phyloP scores from a whole-genome alignment of 53 echinoderm and acorn worm species.

The Luidia sarsii region DNA sequence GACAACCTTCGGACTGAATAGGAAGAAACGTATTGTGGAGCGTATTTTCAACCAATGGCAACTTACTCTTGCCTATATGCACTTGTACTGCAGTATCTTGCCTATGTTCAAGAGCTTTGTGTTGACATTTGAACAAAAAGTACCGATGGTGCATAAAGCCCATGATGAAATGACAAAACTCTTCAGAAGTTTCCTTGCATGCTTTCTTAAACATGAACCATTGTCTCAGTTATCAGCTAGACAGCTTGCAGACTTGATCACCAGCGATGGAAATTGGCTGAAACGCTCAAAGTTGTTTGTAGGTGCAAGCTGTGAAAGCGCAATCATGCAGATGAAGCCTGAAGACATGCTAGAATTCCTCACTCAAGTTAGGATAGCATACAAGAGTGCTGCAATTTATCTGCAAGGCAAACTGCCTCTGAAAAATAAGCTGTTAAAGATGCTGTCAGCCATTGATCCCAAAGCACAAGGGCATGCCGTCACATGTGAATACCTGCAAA shows the following conservation, averaged over 20 bases:
- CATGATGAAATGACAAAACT: constrained; percentile 57
- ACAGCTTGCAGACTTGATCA: background rate
- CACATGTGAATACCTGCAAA: constrained; percentile 35
- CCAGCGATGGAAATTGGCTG: constrained; percentile 19
- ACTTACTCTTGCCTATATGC: too few relatives aligned
- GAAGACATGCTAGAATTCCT: constrained; percentile 23
- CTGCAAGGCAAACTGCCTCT: constrained; percentile 46
- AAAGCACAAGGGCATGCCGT: constrained; percentile 45
- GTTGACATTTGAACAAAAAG: constrained; percentile 62
- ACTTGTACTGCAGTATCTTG: constrained; percentile 52
- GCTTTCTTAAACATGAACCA: constrained; percentile 64
- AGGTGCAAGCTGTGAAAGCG: constrained; percentile 20
- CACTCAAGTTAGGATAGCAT: constrained; percentile 39
- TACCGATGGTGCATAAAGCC: constrained; percentile 60
- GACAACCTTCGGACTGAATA: too few relatives aligned
- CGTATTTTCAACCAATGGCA: too few relatives aligned
- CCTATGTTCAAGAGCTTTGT: constrained; percentile 69
- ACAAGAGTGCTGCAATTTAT: constrained; percentile 21
- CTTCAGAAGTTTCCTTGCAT: constrained; percentile 61
- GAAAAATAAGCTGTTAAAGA: constrained; percentile 16
- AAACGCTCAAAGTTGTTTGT: constrained; percentile 24
- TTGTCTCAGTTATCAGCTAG: constrained; percentile 12
- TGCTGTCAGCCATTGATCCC: constrained; percentile 50
- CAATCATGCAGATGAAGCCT: constrained; percentile 25
- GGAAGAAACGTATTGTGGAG: too few relatives aligned